Conservation (phyloP, 35 echinoderm and acorn worm species). For the Lytechinus variegatus region DNA sequence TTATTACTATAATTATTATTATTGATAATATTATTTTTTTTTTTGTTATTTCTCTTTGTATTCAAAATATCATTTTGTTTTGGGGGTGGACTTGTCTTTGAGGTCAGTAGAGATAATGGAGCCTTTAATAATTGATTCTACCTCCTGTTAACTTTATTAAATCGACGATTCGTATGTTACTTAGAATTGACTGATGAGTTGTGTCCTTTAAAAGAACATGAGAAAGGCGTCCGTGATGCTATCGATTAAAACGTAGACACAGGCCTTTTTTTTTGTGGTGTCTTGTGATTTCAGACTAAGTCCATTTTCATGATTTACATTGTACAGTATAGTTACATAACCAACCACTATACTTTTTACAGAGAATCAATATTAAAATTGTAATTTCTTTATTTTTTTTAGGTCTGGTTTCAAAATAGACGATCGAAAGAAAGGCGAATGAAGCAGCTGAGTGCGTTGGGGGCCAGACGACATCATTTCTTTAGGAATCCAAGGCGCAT, state of each 20-base stretch:
- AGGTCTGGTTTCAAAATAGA: constrained; percentile 99
- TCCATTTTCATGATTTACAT: not conserved
- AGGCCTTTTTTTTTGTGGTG: too few species aligned
- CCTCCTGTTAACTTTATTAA: not conserved
- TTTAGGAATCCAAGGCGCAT: constrained; percentile 94
- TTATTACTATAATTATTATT: too few species aligned
- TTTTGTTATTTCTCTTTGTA: too few species aligned
- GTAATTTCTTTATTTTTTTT: not conserved
- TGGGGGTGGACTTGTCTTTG: too few species aligned
- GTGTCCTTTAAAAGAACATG: not conserved
- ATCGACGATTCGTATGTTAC: not conserved
- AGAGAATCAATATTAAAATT: too few species aligned
- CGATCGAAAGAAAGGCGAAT: constrained; percentile 94
- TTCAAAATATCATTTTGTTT: too few species aligned
- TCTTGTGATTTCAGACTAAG: not conserved
- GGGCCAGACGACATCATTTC: constrained; percentile 93
- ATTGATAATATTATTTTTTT: too few species aligned
- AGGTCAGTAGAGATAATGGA: too few species aligned
- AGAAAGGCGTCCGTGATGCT: not conserved
- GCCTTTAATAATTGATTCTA: not conserved
- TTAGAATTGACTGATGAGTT: not conserved
- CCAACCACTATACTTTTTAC: too few species aligned
- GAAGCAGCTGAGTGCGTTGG: constrained; percentile 98
- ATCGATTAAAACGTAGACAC: too few species aligned
- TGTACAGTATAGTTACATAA: too few species aligned